phyloP scores from a whole-genome alignment of 2,113 vertebrate genomes.

The Apus apus region DNA sequence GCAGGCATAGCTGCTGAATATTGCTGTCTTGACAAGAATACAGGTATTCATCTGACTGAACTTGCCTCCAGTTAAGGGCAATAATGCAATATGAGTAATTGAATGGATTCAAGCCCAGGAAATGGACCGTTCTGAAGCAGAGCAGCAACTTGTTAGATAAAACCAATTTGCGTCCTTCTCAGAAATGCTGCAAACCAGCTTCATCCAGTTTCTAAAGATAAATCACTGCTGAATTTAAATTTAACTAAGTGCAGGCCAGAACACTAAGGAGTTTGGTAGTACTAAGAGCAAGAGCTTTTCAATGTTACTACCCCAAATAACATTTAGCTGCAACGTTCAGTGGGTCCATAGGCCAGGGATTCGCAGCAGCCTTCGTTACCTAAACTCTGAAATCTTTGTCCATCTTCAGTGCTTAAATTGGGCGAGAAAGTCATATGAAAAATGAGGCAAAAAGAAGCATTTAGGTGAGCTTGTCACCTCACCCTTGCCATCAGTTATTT shows the following conservation, averaged over 20 bases:
- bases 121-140: neutral
- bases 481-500: neutral
- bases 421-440: neutral
- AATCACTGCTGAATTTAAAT: neutral
- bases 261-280: neutral
- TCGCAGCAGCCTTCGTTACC: neutral
- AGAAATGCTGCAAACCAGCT: neutral
- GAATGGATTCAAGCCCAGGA: conserved; percentile 2
- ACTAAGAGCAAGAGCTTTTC: neutral
- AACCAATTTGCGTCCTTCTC: neutral
- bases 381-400: neutral
- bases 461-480: neutral
- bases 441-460: neutral
- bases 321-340: neutral
- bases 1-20: neutral
- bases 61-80: neutral
- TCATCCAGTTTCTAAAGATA: neutral
- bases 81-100: neutral
- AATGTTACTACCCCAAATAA: neutral
- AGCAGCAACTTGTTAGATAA: neutral
- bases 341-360: neutral
- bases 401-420: neutral
- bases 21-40: conserved; percentile 10
- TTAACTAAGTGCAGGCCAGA: neutral
- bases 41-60: neutral